phyloP scores from a whole-genome alignment of 1,140 invertebrate genomes.

The Notospermus geniculatus region DNA sequence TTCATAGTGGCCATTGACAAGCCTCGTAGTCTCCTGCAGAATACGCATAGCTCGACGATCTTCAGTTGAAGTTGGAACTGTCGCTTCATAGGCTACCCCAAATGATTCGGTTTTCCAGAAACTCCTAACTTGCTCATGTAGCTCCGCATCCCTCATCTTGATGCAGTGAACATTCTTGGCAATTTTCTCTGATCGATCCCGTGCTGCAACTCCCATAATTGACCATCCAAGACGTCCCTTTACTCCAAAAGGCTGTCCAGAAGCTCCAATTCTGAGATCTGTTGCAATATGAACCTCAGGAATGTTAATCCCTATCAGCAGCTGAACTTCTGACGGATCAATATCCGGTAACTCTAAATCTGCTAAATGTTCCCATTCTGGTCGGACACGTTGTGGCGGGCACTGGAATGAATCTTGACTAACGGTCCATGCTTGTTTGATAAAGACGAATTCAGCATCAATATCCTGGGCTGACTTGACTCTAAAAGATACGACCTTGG shows the following conservation, averaged over 20 bases:
- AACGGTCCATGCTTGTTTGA: too few species aligned
- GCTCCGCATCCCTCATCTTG: background rate
- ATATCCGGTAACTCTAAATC: too few species aligned
- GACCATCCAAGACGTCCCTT: background rate
- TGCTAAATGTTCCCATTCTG: too few species aligned
- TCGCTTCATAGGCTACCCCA: background rate
- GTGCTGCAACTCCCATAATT: too few species aligned
- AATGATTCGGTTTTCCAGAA: background rate
- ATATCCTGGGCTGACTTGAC: too few species aligned
- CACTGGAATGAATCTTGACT: too few species aligned
- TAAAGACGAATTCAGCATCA: too few species aligned
- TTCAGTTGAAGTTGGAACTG: background rate
- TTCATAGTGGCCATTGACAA: too few species aligned
- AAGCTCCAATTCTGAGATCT: background rate
- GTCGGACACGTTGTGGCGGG: too few species aligned
- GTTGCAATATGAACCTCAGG: background rate
- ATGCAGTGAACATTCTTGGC: background rate
- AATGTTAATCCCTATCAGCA: background rate
- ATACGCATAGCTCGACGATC: background rate
- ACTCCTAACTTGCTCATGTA: background rate
- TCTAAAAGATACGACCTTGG: too few species aligned
- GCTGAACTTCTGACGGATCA: background rate
- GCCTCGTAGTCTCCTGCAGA: background rate
- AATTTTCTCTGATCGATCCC: too few species aligned
- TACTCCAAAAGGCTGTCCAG: background rate